Conservation (phyloP, 2,888 invertebrate species). For the Nycteola revayana region DNA sequence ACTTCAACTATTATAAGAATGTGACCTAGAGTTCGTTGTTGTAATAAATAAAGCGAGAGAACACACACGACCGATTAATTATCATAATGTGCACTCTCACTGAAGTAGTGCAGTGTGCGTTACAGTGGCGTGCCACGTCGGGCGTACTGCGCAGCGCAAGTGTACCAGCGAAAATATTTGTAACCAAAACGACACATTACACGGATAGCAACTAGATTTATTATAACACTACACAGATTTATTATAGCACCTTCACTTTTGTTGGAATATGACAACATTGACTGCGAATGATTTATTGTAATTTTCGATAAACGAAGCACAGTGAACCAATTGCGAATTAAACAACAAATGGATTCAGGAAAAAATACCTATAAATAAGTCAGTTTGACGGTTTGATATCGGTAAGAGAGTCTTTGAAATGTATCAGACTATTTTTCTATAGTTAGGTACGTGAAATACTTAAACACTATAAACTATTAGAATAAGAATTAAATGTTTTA, state of each 20-base stretch:
- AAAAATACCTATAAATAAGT: too few species aligned
- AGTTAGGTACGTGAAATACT: too few species aligned
- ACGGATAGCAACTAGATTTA: constrained; percentile 32
- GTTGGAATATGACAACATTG: constrained; percentile 33
- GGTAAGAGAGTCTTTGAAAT: too few species aligned
- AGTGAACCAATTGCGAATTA: too few species aligned
- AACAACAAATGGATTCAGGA: too few species aligned
- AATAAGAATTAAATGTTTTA: too few species aligned
- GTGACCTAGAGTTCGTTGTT: constrained; percentile 2
- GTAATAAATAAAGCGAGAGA: constrained; percentile 9
- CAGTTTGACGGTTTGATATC: too few species aligned
- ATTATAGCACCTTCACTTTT: constrained; percentile 38
- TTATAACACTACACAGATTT: constrained; percentile 32
- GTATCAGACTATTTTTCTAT: too few species aligned
- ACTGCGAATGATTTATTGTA: constrained; percentile 25
- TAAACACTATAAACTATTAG: too few species aligned
- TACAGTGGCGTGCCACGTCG: constrained; percentile 33
- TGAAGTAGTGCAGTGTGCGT: constrained; percentile 27
- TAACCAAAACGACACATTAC: constrained; percentile 27
- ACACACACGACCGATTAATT: constrained; percentile 34
- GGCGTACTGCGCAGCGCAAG: constrained; percentile 8
- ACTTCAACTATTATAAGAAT: too few species aligned
- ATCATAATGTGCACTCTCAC: constrained; percentile 45
- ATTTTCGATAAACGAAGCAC: constrained; percentile 4
- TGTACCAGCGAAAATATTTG: constrained; percentile 28